Evolutionary conservation across 2,113 vertebrate genomes (phyloP).

Genomic region (Stigmatopora nigra): DNA sequence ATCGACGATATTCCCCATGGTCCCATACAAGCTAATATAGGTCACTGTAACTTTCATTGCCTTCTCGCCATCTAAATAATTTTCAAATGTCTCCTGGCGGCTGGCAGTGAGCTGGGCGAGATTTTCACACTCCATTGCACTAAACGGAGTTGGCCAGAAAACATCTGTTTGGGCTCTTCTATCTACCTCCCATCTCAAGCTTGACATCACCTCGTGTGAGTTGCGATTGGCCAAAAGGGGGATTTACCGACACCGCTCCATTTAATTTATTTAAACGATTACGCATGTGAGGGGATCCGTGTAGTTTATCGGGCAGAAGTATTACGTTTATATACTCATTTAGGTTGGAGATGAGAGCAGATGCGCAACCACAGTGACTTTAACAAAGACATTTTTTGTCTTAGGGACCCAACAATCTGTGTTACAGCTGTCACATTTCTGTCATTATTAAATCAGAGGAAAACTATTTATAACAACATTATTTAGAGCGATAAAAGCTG

Average conservation of each 20-base stretch:
- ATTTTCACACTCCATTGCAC: slow-evolving; percentile 45
- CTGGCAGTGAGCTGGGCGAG: slow-evolving; percentile 5
- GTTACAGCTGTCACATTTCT: slow-evolving; percentile 16
- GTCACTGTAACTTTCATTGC: slow-evolving; percentile 19
- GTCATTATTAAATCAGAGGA: slow-evolving; percentile 28
- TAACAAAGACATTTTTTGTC: slow-evolving; percentile 25
- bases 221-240: neutral
- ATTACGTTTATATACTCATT: slow-evolving; percentile 19
- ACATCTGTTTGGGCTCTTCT: slow-evolving; percentile 39
- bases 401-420: slow-evolving; percentile 25
- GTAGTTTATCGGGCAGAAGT: neutral
- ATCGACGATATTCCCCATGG: slow-evolving; percentile 14
- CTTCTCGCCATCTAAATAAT: slow-evolving; percentile 14
- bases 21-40: slow-evolving; percentile 24
- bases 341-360: slow-evolving; percentile 14
- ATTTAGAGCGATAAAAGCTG: slow-evolving; percentile 3
- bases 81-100: slow-evolving; percentile 18
- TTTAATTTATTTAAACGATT: slow-evolving; percentile 3
- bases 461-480: slow-evolving; percentile 24
- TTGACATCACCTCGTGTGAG: slow-evolving; percentile 7
- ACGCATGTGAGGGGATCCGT: slow-evolving; percentile 3
- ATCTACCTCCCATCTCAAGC: slow-evolving; percentile 17
- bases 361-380: slow-evolving; percentile 17
- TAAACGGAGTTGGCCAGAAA: slow-evolving; percentile 42
- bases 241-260: neutral